Base-by-base conservation (phyloP, 2,113 vertebrate species). In the Herpetotheres cachinnans region DNA sequence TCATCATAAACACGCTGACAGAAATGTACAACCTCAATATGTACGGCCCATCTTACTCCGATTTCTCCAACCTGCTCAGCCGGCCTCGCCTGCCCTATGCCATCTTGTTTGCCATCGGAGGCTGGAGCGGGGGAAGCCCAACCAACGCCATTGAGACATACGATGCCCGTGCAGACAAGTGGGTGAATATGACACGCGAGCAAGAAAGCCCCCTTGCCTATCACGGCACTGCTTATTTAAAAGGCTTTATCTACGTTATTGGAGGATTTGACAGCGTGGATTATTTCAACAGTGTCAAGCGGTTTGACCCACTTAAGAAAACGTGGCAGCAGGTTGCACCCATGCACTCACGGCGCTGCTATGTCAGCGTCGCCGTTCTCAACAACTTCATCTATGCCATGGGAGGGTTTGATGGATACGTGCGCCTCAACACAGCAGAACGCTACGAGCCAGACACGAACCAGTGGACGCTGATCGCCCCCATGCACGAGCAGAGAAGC, bases 351-450 rank as follows among this genome's bases (percentile, higher is more conserved):
- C 94, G 97, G 40, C 98, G 98, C 46, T 98, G 98, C 96, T 99
- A 99, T 1, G 97, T 99, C 72, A 99, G 99, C 1, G 98, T 99
- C 42, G 82, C 98, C 0, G 97, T 98, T 16, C 98, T 98, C 54
- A 80, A 98, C 38, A 81, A 96, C 50, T 96, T 95, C 72, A 98
- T 98, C 88, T 98, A 98, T 1, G 97, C 97, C 91, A 99, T 99
- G 95, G 99, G 99, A 11, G 99, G 99, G 19, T 99, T 98, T 27
- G 98, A 99, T 1, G 99, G 99, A 24, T 96, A 98, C 2, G 76
- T 61, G n/a, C 97, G 98, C 14, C 98, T 99, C 76, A 98, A 98
- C 95, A 98, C 98, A 0, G 98, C 98, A 0, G 99, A 99, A 34
- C 93, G 94, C 0, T 99, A 98, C 1, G 86, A 99, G 62, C 98